Conservation (phyloP, 2,888 invertebrate species). For the Notocelia uddmanniana region DNA sequence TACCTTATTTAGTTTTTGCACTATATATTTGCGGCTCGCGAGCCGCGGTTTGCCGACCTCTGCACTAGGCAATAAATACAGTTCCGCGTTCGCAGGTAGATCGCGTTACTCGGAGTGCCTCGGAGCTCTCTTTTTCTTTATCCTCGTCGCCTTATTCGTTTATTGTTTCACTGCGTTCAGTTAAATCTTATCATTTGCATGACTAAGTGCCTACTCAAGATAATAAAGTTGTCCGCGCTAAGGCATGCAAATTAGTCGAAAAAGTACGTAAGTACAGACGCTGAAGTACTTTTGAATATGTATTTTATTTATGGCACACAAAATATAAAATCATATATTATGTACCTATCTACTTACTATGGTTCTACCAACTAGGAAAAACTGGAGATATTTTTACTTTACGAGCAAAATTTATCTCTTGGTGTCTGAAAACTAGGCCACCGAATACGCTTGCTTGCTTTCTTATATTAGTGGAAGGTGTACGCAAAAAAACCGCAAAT, state of each 20-base stretch:
- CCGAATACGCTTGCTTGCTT: too few relatives aligned
- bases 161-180: slow-evolving; percentile 52
- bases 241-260: slow-evolving; percentile 43
- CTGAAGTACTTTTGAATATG: slow-evolving; percentile 10
- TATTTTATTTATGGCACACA: neutral
- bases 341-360: too few relatives aligned
- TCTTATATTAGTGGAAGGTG: too few relatives aligned
- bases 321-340: neutral
- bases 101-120: slow-evolving; percentile 27
- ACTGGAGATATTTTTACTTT: too few relatives aligned
- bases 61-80: slow-evolving; percentile 52
- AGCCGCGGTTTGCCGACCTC: too few relatives aligned
- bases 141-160: slow-evolving; percentile 52
- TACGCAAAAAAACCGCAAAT: too few relatives aligned
- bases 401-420: neutral
- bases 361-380: too few relatives aligned
- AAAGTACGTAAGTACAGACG: slow-evolving; percentile 25
- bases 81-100: slow-evolving; percentile 47
- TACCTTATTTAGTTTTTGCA: too few relatives aligned
- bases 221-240: slow-evolving; percentile 45
- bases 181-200: slow-evolving; percentile 52
- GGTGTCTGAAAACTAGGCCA: neutral
- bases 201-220: slow-evolving; percentile 50
- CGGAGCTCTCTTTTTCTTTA: slow-evolving; percentile 48
- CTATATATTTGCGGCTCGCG: too few relatives aligned